Evolutionary conservation across 1,140 invertebrate genomes (phyloP), one percentile per base, ranked within the genome.

Genomic region (Listronotus oregonensis): DNA sequence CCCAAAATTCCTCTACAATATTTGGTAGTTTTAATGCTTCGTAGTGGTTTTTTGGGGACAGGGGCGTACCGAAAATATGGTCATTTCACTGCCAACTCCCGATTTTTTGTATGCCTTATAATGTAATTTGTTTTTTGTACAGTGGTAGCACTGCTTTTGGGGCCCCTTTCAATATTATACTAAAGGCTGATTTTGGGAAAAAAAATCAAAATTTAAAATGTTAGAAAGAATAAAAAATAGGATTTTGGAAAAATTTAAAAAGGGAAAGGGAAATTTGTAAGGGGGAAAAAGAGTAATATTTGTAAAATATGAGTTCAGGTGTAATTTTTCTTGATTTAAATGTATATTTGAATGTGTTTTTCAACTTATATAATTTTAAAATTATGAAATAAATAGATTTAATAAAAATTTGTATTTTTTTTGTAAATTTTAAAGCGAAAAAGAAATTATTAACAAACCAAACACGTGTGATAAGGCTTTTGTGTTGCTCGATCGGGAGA

Each of bases 61-160:
- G 66, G 74, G 98, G 11, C 87, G 93, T 73, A 96, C 95, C 6
- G 95, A 98, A 80, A 86, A 88, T 51, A 83, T 97, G 56, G 86
- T 99, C 50, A 89, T 99, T n/a, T 93, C 92, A 55, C 82, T 99
- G 65, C 96, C 97, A 11, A 98, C 96, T 9, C 97, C 97, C 12
- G 97, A 99, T 80, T 99, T n/a, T 99, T 77, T 98, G 95, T 78
- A 99, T 99, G 97, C 97, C 97, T 0, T 99, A 98, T 77, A 99
- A 99, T 84, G 97, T 99, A 0, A 97, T 99, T 73, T 99, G 97
- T 80, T 83, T 99, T 69, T 0, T 98, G 96, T 77, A 99, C 97
- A 43, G 95, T 97, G 27, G 91, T 99, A 6, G 97, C 96, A 6
- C 83, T 99, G 54, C 96, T 95, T 2, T 99, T 99, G 82, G 96